These are phyloP conservation scores for Drosophila repleta DNA, from an alignment of 1,140 invertebrate genomes.

Conservation along the genomic window DNA sequence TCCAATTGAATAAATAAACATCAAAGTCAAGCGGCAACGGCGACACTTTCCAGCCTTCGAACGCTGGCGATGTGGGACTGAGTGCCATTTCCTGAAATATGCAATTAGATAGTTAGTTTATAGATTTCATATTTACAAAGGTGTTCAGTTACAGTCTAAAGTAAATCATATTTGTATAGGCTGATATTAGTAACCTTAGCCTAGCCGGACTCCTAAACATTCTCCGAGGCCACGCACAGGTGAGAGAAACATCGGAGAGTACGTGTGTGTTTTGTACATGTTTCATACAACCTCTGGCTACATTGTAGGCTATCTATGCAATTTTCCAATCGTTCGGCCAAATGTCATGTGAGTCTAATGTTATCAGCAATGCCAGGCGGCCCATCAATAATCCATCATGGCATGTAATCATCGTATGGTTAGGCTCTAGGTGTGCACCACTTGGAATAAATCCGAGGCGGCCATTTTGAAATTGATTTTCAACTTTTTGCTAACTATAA, in stretches of 20 bases:
- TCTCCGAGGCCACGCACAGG: too few species aligned
- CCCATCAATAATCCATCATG: conserved; percentile 35
- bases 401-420: conserved; percentile 23
- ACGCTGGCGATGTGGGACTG: conserved; percentile 86
- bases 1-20: conserved; percentile 93
- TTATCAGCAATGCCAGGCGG: conserved; percentile 51
- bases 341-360: conserved; percentile 46
- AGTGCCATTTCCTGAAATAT: conserved; percentile 87
- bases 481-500: conserved; percentile 31
- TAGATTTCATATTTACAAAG: too few species aligned
- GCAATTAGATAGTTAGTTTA: too few species aligned
- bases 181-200: too few species aligned
- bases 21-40: conserved; percentile 91
- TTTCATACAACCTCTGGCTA: conserved; percentile 8
- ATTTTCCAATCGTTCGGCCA: conserved; percentile 31
- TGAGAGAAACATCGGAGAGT: too few species aligned
- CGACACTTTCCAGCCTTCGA: conserved; percentile 88
- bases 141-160: too few species aligned
- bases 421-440: conserved; percentile 25
- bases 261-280: not conserved
- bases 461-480: conserved; percentile 53
- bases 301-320: conserved; percentile 40
- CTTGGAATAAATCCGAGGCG: conserved; percentile 13
- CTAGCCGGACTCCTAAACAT: too few species aligned
- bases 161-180: too few species aligned